A percentile compares a stretch with the other conserved stretches of the same genome.
Evolutionary conservation across 2,888 invertebrate genomes (phyloP).

Genomic region (Epinotia brunnichana): DNA sequence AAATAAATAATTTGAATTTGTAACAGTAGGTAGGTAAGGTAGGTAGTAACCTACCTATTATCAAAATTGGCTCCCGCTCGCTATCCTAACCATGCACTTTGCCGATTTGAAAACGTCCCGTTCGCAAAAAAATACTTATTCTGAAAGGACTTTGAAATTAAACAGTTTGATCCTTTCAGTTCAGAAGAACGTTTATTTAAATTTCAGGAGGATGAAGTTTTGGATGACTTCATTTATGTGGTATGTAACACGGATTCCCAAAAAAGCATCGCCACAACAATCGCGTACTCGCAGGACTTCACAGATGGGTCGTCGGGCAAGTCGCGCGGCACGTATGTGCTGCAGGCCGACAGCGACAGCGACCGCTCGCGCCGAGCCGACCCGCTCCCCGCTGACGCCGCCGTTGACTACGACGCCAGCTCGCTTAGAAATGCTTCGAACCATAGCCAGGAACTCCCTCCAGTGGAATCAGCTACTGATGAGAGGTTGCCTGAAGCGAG

Average conservation of each 20-base stretch:
- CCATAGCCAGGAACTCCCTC: background rate
- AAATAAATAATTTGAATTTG: no score
- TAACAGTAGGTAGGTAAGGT: no score
- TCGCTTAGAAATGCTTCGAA: background rate
- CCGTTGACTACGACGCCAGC: background rate
- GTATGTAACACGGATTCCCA: conserved; percentile 72
- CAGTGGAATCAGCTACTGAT: conserved; percentile 10
- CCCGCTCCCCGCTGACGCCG: background rate
- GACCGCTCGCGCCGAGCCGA: background rate
- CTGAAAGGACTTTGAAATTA: no score
- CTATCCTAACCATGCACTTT: no score
- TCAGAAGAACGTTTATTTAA: background rate
- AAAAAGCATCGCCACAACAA: conserved; percentile 74
- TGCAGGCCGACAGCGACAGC: conserved; percentile 64
- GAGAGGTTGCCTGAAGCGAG: conserved; percentile 45
- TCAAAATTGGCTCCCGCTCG: no score
- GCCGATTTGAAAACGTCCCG: no score
- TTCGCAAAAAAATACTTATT: no score
- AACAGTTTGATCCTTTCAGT: no score
- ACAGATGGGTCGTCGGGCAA: conserved; percentile 75
- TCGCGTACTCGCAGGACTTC: conserved; percentile 70
- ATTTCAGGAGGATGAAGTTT: conserved; percentile 70
- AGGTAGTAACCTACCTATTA: no score
- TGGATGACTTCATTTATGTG: conserved; percentile 68
- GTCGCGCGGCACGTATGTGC: conserved; percentile 66